phyloP scores from a whole-genome alignment of 2,797 vertebrate genomes.

The Microctenopoma stevenorrisi region DNA sequence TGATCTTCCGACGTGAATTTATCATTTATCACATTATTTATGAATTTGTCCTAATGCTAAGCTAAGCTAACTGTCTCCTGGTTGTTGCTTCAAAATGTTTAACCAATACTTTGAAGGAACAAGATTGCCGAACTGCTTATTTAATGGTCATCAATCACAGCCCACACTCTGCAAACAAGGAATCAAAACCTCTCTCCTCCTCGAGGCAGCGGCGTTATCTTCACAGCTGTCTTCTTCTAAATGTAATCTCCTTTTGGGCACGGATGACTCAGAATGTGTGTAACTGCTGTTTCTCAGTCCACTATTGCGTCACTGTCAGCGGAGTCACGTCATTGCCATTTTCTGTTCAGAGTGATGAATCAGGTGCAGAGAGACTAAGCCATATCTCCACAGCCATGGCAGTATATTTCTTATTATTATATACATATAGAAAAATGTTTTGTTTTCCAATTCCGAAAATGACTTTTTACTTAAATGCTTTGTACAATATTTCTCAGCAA shows the following conservation, averaged over 20 bases:
- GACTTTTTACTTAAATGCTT: constrained; percentile 80
- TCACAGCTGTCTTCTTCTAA: constrained; percentile 30
- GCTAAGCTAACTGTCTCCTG: background rate
- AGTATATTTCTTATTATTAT: constrained; percentile 82
- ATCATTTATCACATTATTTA: too few species aligned
- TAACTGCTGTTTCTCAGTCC: constrained; percentile 51
- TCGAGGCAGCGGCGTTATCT: constrained; percentile 3
- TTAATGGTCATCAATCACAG: constrained; percentile 35
- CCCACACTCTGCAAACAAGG: constrained; percentile 12
- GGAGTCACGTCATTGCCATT: constrained; percentile 61
- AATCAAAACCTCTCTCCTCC: background rate
- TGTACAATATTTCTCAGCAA: constrained; percentile 91
- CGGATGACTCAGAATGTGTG: constrained; percentile 60
- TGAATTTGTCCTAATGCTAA: too few species aligned
- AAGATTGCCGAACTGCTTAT: constrained; percentile 15
- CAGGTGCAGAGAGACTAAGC: constrained; percentile 87
- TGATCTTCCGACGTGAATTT: background rate
- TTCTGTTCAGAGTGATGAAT: constrained; percentile 60
- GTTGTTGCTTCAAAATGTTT: constrained; percentile 12
- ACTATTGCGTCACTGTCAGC: constrained; percentile 53
- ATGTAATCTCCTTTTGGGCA: constrained; percentile 33
- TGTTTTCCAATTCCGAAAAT: constrained; percentile 77
- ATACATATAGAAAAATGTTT: constrained; percentile 51
- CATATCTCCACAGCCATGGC: constrained; percentile 89
- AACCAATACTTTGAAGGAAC: constrained; percentile 15